Evolutionary conservation across 2,113 vertebrate species (phyloP).

Genomic region (Theristicus caerulescens): DNA sequence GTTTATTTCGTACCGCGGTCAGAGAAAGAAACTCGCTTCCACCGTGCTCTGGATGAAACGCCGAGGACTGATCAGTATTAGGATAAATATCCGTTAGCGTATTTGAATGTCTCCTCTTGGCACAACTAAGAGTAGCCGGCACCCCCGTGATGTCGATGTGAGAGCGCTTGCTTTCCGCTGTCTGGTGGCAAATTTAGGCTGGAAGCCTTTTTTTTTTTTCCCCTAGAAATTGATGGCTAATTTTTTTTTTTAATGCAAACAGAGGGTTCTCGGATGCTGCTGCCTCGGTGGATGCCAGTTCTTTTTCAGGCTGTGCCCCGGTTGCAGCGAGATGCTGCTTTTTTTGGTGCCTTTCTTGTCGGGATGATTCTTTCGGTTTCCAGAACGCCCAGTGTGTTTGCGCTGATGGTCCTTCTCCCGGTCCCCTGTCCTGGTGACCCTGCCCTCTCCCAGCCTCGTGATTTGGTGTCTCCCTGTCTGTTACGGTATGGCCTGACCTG

Average conservation of each 20-base stretch:
- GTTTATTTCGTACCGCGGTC: not conserved
- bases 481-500: not conserved
- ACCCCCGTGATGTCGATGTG: not conserved
- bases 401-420: not conserved
- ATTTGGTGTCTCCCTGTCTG: not conserved
- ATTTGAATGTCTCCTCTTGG: not conserved
- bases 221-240: not conserved
- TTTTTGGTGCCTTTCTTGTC: constrained; percentile 38
- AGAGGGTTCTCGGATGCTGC: not conserved
- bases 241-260: not conserved
- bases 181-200: not conserved
- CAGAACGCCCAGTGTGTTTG: constrained; percentile 2
- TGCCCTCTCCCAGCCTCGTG: not conserved
- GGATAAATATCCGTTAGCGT: not conserved
- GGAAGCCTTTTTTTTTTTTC: not conserved
- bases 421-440: not conserved
- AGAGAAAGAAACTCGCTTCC: not conserved
- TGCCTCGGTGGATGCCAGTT: not conserved
- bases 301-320: not conserved
- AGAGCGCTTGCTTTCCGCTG: not conserved
- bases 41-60: not conserved
- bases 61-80: constrained; percentile 19
- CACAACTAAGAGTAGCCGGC: not conserved
- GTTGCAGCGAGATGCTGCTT: not conserved
- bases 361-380: not conserved